Evolutionary conservation across 2,113 vertebrate genomes (phyloP).

Genomic region (Peromyscus polionotus): DNA sequence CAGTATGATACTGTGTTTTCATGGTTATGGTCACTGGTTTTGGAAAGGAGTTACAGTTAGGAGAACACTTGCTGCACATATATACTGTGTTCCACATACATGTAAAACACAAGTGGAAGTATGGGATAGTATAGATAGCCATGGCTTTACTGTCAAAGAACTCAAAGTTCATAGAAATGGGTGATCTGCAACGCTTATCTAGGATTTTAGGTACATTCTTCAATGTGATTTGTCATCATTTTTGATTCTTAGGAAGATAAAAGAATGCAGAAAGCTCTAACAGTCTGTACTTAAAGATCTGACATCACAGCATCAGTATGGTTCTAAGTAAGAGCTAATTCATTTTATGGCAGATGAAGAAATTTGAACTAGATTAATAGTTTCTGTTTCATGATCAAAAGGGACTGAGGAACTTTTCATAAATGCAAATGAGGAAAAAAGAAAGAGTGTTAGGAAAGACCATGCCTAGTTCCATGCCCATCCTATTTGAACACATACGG

Average conservation of each 20-base stretch:
- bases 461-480: accelerated
- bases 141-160: background rate
- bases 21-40: background rate
- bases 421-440: background rate
- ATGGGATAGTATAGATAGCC: background rate
- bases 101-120: background rate
- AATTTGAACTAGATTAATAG: background rate
- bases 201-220: background rate
- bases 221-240: background rate
- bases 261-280: background rate
- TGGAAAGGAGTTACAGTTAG: background rate
- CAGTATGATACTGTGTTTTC: background rate
- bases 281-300: background rate
- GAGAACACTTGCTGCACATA: background rate
- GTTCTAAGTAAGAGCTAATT: background rate
- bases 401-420: background rate
- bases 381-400: background rate
- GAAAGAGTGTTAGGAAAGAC: background rate
- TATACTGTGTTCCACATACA: background rate
- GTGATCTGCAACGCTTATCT: background rate
- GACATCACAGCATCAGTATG: background rate
- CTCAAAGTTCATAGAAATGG: background rate
- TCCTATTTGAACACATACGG: background rate
- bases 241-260: background rate
- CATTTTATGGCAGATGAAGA: background rate